Evolutionary conservation across 2,113 vertebrate species (phyloP), one percentile per base, ranked within the genome.

Genomic region (Elaphurus davidianus): DNA sequence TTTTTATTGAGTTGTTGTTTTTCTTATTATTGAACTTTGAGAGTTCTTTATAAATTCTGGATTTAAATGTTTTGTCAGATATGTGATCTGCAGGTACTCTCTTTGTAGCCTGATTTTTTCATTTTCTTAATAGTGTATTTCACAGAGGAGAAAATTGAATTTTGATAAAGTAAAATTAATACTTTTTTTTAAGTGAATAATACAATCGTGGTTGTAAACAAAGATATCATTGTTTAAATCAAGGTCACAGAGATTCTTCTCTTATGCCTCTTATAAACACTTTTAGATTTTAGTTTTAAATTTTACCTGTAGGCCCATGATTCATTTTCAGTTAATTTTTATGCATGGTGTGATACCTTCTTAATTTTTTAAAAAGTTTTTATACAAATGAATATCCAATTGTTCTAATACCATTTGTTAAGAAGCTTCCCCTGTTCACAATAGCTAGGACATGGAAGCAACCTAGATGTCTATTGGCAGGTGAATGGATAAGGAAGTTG

Each of bases 311-410:
- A 91, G 15, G 25, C 36, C 5, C 2, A 50, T n/a, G 9, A 79
- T 83, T 88, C 9, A 82, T 64, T 93, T 97, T 87, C 45, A 47
- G 36, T 43, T 94, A 67, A 30, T 81, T 78, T 91, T 96, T 79
- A 6, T 40, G 45, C 30, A 13, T 71, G 5, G 11, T 33, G 17
- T 0, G 11, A 27, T 76, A 27, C 2, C 4, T 15, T 33, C 47
- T 82, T 54, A 82, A n/a, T 23, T 52, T 82, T 79, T 82, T 4
- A 2, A 54, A 52, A 36, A 55, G 43, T 17, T 21, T 14, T 33
- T 33, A 71, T 71, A 2, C 45, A 85, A 9, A 27, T 60, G 43
- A 9, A 76, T n/a, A 93, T 30, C 9, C 4, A 43, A 2, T 60
- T 62, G 12, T 60, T 71, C 67, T 27, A 47, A 15, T 54, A n/a